Percentiles rank a stretch among this genome's conserved stretches.
Evolutionary conservation across 2,113 vertebrate species (phyloP).

Genomic region (Patagioenas fasciata): DNA sequence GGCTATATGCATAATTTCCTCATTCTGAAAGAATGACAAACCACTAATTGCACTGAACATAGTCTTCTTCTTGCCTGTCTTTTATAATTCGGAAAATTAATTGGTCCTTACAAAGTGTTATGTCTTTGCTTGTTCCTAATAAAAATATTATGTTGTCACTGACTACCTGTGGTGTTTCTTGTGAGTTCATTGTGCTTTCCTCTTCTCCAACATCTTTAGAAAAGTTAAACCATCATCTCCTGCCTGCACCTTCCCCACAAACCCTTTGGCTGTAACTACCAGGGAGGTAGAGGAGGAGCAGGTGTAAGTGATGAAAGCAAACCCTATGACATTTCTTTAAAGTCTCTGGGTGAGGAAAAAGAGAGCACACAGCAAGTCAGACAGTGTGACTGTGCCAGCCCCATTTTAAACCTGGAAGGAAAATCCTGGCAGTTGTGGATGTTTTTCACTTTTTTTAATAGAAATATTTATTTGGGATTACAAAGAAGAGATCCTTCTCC

Average conservation of each 20-base stretch:
- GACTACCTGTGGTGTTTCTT: not conserved
- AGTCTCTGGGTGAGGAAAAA: not conserved
- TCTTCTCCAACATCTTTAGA: not conserved
- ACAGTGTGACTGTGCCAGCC: not conserved
- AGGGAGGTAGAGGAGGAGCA: not conserved
- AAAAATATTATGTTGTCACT: not conserved
- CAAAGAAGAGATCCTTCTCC: not conserved
- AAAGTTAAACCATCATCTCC: not conserved
- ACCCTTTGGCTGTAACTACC: not conserved
- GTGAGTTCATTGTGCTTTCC: not conserved
- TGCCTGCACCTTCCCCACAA: not conserved
- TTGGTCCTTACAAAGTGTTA: not conserved
- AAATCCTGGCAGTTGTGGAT: not conserved
- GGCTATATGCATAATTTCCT: not conserved
- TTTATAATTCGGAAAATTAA: not conserved
- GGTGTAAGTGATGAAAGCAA: not conserved
- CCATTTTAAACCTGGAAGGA: not conserved
- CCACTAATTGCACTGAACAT: not conserved
- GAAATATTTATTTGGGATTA: not conserved
- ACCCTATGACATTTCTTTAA: not conserved
- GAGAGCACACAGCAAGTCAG: not conserved
- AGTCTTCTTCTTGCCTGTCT: not conserved
- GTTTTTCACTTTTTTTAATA: not conserved
- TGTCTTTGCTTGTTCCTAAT: not conserved
- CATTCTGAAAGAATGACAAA: constrained; percentile 9